A percentile compares a stretch with the other conserved stretches of the same genome.
Conservation (phyloP, 2,797 vertebrate species). For the Pangasius macronema region DNA sequence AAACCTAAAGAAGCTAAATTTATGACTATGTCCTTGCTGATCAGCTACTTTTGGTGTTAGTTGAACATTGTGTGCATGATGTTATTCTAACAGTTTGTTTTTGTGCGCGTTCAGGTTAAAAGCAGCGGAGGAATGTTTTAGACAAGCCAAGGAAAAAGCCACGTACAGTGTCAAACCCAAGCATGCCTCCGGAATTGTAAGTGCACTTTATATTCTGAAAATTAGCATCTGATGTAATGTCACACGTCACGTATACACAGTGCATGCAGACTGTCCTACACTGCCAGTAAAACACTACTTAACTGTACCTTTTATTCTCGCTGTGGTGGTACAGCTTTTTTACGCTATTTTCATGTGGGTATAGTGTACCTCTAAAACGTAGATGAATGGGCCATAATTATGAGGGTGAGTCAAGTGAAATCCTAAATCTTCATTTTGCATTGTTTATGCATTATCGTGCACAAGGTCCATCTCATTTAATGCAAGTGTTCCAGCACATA, state of each 20-base stretch:
- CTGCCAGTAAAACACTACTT: background rate
- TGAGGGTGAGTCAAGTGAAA: background rate
- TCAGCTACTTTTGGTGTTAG: background rate
- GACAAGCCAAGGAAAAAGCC: slow-evolving; percentile 91
- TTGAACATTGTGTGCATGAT: background rate
- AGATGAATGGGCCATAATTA: background rate
- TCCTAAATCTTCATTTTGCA: background rate
- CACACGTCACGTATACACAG: background rate
- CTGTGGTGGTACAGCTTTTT: background rate
- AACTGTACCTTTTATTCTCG: background rate
- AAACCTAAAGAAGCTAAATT: background rate
- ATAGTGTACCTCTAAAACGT: background rate
- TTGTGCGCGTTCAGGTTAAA: slow-evolving; percentile 78
- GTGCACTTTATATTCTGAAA: slow-evolving; percentile 48
- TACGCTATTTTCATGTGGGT: background rate
- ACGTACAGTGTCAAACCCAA: slow-evolving; percentile 94
- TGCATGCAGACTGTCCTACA: background rate
- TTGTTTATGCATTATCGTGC: background rate
- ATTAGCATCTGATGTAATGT: background rate
- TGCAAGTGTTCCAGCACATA: background rate
- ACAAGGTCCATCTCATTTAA: background rate
- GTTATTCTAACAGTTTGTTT: background rate
- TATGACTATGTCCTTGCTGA: background rate
- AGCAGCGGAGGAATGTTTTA: slow-evolving; percentile 89
- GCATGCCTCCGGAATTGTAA: slow-evolving; percentile 92